Evolutionary conservation across 2,888 invertebrate genomes (phyloP), one percentile per base, ranked within the genome.

Genomic region (Oscheius sp.): DNA sequence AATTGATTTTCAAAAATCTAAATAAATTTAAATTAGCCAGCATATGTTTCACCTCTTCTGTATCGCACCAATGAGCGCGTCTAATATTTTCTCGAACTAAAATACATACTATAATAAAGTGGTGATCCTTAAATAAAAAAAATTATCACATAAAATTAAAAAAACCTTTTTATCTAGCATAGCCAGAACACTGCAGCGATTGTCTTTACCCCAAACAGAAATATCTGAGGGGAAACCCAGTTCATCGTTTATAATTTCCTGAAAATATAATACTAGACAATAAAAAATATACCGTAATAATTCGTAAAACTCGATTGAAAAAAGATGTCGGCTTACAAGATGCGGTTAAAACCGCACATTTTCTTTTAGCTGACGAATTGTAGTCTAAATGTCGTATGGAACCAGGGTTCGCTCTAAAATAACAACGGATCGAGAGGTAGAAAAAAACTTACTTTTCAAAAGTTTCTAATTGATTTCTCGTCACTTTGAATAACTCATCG

Each of bases 171-270:
- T 43, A 16, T 23, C 43, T 2, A 69, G 52, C 7, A 41, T 7
- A 1, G 27, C 55, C 25, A 58, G 43, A 12, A 70, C 59, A 16
- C 59, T 46, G 23, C 70, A 70, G 7, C 59, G 45, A 23, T 43
- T n/a, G 18, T 70, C 46, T 25, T 18, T 9, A 21, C 70, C 70
- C 59, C 58, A 70, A 9, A 70, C 49, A 9, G 59, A 27, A 16
- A 70, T 70, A 18, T 70, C 70, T 2, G 70, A 12, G 6, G 59
- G 6, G 45, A 70, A 70, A 1, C 70, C 70, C 9, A 70, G 49
- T n/a, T 70, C 59, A 9, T 21, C 12, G 59, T 70, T 70, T 6
- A 70, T 27, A 3, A 70, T 25, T 7, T 70, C 70, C 70, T 70
- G 1, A 45, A 59, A 56, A 43, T 2, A 23, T 3, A 3, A 5